Evolutionary conservation across 2,888 invertebrate species (phyloP).

Genomic region (Drosophila bunnanda): DNA sequence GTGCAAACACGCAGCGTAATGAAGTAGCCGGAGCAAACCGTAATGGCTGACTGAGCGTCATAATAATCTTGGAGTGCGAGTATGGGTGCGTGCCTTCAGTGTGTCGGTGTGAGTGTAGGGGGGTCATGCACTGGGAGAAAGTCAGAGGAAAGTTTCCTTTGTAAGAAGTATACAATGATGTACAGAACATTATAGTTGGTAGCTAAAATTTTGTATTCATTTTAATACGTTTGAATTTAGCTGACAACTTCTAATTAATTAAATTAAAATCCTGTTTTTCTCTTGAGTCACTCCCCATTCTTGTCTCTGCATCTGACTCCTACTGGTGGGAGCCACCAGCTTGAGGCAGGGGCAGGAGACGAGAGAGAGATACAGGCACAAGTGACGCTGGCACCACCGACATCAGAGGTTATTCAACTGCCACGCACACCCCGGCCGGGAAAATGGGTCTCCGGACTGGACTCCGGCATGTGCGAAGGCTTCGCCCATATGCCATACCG

Average conservation of each 20-base stretch:
- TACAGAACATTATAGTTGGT: not conserved
- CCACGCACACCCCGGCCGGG: slow-evolving; percentile 43
- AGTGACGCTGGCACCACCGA: slow-evolving; percentile 48
- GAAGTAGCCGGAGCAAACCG: slow-evolving; percentile 72
- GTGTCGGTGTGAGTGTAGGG: slow-evolving; percentile 23
- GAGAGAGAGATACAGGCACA: slow-evolving; percentile 36
- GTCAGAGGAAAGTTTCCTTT: too few species aligned
- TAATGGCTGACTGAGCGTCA: slow-evolving; percentile 77
- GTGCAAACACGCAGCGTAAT: slow-evolving; percentile 76
- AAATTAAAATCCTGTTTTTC: not conserved
- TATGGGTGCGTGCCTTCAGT: slow-evolving; percentile 32
- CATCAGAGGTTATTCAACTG: slow-evolving; percentile 74
- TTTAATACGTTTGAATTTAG: too few species aligned
- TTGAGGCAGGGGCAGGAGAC: slow-evolving; percentile 20
- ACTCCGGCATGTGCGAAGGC: slow-evolving; percentile 30
- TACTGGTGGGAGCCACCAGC: slow-evolving; percentile 37
- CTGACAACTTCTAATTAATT: too few species aligned
- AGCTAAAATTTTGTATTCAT: not conserved
- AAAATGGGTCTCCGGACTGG: slow-evolving; percentile 35
- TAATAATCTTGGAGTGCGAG: slow-evolving; percentile 65
- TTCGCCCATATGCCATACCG: slow-evolving; percentile 37
- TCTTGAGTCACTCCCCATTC: not conserved
- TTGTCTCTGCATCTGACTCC: slow-evolving; percentile 47
- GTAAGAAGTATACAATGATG: not conserved
- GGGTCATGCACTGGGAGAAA: slow-evolving; percentile 7